These are phyloP conservation scores for Sebastes alutus DNA, from an alignment of 2,797 vertebrate genomes.

Conservation along the genomic window DNA sequence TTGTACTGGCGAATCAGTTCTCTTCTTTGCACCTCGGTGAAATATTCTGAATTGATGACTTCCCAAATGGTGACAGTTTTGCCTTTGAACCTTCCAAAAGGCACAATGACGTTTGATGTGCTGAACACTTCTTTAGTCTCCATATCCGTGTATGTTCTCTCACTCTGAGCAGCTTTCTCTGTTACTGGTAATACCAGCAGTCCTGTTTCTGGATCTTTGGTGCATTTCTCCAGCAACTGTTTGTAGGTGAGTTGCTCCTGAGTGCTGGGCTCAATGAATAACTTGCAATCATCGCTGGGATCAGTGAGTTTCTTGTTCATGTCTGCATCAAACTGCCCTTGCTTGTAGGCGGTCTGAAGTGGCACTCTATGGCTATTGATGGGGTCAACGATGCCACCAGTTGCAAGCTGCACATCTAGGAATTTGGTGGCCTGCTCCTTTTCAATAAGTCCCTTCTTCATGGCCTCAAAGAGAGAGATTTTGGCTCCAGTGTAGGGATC, in stretches of 20 bases:
- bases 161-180: constrained; percentile 82
- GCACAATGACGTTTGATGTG: constrained; percentile 87
- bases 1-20: constrained; percentile 95
- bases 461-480: constrained; percentile 85
- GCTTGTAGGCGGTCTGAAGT: constrained; percentile 83
- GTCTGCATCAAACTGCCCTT: constrained; percentile 85
- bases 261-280: constrained; percentile 85
- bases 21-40: constrained; percentile 89
- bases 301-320: constrained; percentile 81
- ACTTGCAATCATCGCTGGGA: constrained; percentile 79
- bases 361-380: constrained; percentile 84
- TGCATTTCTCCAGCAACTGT: constrained; percentile 81
- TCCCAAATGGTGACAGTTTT: constrained; percentile 95
- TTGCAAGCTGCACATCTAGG: constrained; percentile 86
- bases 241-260: constrained; percentile 82
- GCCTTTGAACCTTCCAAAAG: constrained; percentile 89
- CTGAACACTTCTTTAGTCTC: constrained; percentile 90
- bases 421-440: constrained; percentile 83
- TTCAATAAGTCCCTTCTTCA: constrained; percentile 85
- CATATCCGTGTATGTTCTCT: constrained; percentile 84
- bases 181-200: constrained; percentile 84
- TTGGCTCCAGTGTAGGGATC: constrained; percentile 84
- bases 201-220: constrained; percentile 81
- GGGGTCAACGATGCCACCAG: constrained; percentile 87
- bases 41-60: constrained; percentile 96